Conservation (phyloP, 2,888 invertebrate species). For the Furcula furcula region DNA sequence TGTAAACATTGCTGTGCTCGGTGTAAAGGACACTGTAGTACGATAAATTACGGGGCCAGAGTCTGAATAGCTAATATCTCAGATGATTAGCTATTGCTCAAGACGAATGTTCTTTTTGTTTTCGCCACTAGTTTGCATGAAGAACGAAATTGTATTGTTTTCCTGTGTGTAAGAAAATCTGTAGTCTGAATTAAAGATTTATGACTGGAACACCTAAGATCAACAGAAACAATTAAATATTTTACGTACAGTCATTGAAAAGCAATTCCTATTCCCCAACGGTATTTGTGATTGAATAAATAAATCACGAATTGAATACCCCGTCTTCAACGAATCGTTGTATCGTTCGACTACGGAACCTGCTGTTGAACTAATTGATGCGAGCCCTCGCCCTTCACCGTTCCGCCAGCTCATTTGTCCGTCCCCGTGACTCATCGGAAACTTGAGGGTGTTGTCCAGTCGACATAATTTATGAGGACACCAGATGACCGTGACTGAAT, state of each 20-base stretch:
- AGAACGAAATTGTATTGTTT: too few relatives aligned
- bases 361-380: slow-evolving; percentile 54
- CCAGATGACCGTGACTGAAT: slow-evolving; percentile 49
- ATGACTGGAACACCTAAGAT: too few relatives aligned
- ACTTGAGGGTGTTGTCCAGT: slow-evolving; percentile 43
- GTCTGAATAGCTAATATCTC: too few relatives aligned
- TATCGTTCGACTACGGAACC: slow-evolving; percentile 28
- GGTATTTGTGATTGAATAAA: slow-evolving; percentile 27
- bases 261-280: slow-evolving; percentile 17
- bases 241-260: slow-evolving; percentile 10
- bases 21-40: too few relatives aligned
- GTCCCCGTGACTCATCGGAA: slow-evolving; percentile 61
- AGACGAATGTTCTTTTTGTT: too few relatives aligned
- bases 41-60: too few relatives aligned
- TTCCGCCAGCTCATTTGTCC: slow-evolving; percentile 59
- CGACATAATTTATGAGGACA: slow-evolving; percentile 46
- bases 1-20: too few relatives aligned
- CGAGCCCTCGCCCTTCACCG: slow-evolving; percentile 44
- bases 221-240: background rate
- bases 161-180: too few relatives aligned
- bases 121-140: too few relatives aligned
- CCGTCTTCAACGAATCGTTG: slow-evolving; percentile 33
- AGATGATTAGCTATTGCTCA: too few relatives aligned
- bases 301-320: slow-evolving; percentile 18
- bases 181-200: too few relatives aligned